Evolutionary conservation across 1,140 invertebrate genomes (phyloP).

Genomic region (Camponotus pennsylvanicus): DNA sequence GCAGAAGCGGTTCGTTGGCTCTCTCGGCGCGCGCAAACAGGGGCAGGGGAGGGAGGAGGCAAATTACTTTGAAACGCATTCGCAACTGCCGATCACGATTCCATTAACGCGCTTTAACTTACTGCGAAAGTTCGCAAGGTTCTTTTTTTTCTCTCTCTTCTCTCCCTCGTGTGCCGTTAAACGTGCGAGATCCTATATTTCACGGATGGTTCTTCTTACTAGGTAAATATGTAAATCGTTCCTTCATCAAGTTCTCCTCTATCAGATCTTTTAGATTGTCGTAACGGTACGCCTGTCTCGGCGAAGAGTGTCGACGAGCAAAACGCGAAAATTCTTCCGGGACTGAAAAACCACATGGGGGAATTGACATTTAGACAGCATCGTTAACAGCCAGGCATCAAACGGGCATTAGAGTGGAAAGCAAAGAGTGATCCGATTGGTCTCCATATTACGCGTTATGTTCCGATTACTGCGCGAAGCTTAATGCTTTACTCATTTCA

Average conservation of each 20-base stretch:
- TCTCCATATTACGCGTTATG: constrained; percentile 4
- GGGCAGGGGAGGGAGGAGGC: too few relatives aligned
- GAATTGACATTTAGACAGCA: constrained; percentile 60
- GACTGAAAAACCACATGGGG: constrained; percentile 3
- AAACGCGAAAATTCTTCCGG: constrained; percentile 41
- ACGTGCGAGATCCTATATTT: background rate
- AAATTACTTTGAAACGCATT: constrained; percentile 1
- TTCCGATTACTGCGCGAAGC: background rate
- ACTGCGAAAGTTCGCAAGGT: background rate
- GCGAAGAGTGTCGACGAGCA: constrained; percentile 2
- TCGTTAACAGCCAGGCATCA: constrained; percentile 47
- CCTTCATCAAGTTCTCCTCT: background rate
- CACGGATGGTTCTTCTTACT: background rate
- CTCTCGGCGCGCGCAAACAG: background rate
- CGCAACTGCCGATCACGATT: background rate
- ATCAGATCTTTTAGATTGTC: constrained; percentile 5
- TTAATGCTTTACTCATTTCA: constrained; percentile 57
- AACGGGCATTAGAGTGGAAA: constrained; percentile 41
- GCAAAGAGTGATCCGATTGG: constrained; percentile 46
- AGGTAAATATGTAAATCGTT: constrained; percentile 10
- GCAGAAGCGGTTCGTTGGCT: background rate
- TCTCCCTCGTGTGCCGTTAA: background rate
- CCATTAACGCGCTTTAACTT: constrained; percentile 4
- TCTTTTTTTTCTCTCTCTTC: background rate
- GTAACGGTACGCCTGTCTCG: constrained; percentile 31